Percentiles rank a stretch among this genome's conserved stretches.
Evolutionary conservation across 2,113 vertebrate species (phyloP).

Genomic region (Poeciliopsis retropinna): DNA sequence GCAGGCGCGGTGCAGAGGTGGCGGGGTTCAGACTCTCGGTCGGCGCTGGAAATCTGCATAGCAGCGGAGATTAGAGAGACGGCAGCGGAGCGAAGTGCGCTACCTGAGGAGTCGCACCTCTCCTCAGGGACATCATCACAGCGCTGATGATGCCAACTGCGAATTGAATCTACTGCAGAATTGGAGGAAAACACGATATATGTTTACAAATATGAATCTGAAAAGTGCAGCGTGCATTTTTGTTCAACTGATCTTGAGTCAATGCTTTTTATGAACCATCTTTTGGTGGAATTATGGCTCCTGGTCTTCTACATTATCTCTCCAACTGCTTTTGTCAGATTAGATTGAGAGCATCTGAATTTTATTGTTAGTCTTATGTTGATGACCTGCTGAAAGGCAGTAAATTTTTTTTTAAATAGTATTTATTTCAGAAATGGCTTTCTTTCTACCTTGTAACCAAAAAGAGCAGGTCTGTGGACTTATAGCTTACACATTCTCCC

Average conservation of each 20-base stretch:
- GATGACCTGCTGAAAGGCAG: not conserved
- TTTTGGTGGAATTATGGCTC: not conserved
- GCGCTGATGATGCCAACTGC: slow-evolving; percentile 25
- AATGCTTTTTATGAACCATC: too few relatives aligned
- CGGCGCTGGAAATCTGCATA: slow-evolving; percentile 43
- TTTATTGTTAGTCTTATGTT: not conserved
- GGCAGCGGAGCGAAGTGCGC: slow-evolving; percentile 18
- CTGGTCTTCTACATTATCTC: not conserved
- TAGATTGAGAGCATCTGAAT: not conserved
- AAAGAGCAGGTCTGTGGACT: not conserved
- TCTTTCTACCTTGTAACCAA: not conserved
- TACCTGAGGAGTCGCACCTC: slow-evolving; percentile 30
- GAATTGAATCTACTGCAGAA: not conserved
- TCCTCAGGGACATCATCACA: not conserved
- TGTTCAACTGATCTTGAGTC: not conserved
- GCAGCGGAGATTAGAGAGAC: slow-evolving; percentile 54
- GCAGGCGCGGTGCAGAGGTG: slow-evolving; percentile 31
- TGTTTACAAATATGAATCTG: not conserved
- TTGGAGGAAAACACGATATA: not conserved
- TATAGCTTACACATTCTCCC: too few relatives aligned
- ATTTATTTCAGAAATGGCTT: not conserved
- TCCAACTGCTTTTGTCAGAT: not conserved
- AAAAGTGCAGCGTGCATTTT: not conserved
- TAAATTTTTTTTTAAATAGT: not conserved
- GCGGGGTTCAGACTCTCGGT: slow-evolving; percentile 30